Evolutionary conservation across 2,888 invertebrate species (phyloP).

Genomic region (Agapostemon virescens): DNA sequence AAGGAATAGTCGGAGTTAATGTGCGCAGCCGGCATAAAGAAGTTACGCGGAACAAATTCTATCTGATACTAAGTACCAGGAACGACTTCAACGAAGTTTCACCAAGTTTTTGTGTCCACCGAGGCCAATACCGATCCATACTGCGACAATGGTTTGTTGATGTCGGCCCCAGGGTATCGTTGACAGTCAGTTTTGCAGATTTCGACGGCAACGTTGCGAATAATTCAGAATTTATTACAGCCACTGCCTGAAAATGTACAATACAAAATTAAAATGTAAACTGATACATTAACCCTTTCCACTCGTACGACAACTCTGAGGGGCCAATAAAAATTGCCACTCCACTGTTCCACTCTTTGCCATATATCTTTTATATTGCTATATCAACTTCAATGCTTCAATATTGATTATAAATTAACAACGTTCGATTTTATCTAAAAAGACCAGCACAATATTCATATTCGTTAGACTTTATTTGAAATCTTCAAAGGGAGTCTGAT

Average conservation of each 20-base stretch:
- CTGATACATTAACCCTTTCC: too few relatives aligned
- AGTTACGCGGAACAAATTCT: constrained; percentile 51
- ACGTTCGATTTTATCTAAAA: too few relatives aligned
- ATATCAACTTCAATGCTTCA: too few relatives aligned
- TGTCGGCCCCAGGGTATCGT: constrained; percentile 35
- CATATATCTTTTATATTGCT: too few relatives aligned
- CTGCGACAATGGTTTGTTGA: constrained; percentile 14
- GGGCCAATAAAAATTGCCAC: too few relatives aligned
- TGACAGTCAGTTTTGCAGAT: constrained; percentile 66
- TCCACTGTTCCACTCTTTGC: too few relatives aligned
- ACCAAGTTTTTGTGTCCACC: constrained; percentile 22
- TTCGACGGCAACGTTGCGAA: constrained; percentile 56
- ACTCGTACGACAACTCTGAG: too few relatives aligned
- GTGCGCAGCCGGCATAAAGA: constrained; percentile 13
- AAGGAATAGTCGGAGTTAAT: constrained; percentile 13
- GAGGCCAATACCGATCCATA: constrained; percentile 21
- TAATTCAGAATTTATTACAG: not conserved
- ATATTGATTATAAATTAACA: too few relatives aligned
- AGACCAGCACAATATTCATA: too few relatives aligned
- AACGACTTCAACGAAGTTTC: constrained; percentile 16
- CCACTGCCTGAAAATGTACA: not conserved
- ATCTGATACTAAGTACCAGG: constrained; percentile 59
- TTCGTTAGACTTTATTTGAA: too few relatives aligned
- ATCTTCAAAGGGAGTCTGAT: too few relatives aligned
- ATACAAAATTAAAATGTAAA: not conserved